Percentiles rank a stretch among this genome's conserved stretches.
phyloP scores from a whole-genome alignment of 2,113 vertebrate genomes.

The Leptocoma aspasia region DNA sequence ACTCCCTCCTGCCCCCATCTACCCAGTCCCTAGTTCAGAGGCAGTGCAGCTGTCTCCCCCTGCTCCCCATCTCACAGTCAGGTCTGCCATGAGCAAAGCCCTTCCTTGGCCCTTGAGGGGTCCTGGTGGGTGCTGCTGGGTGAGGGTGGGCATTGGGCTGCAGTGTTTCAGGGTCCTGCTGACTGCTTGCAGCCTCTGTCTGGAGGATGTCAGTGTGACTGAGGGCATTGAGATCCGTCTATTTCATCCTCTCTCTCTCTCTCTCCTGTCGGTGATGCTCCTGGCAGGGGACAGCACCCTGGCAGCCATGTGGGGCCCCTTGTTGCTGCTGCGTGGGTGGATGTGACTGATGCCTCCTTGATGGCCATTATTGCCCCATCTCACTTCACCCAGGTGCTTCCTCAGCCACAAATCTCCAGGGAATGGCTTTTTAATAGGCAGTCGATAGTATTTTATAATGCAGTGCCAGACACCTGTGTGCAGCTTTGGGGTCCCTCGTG shows the following conservation, averaged over 20 bases:
- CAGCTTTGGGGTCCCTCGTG: accelerated
- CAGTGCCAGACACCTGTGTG: accelerated
- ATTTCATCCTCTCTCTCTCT: background rate
- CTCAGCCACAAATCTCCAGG: background rate
- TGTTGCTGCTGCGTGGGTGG: background rate
- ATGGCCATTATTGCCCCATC: background rate
- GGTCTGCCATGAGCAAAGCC: background rate
- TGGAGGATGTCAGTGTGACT: background rate
- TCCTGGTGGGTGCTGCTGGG: background rate
- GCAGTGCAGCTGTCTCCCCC: accelerated
- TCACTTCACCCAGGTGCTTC: background rate
- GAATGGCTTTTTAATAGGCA: constrained; percentile 18
- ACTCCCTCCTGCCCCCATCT: accelerated
- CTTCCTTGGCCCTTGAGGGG: background rate
- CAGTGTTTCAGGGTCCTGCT: background rate
- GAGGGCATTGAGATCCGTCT: accelerated
- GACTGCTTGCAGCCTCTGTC: background rate
- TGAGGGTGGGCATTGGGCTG: background rate
- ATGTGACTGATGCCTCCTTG: background rate
- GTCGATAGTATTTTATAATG: background rate
- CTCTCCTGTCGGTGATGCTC: background rate
- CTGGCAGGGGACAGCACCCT: background rate
- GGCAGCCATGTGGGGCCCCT: background rate
- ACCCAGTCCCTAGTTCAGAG: background rate
- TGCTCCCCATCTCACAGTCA: background rate